Evolutionary conservation across 2,113 vertebrate genomes (phyloP).

Genomic region (Callopanchax toddi): DNA sequence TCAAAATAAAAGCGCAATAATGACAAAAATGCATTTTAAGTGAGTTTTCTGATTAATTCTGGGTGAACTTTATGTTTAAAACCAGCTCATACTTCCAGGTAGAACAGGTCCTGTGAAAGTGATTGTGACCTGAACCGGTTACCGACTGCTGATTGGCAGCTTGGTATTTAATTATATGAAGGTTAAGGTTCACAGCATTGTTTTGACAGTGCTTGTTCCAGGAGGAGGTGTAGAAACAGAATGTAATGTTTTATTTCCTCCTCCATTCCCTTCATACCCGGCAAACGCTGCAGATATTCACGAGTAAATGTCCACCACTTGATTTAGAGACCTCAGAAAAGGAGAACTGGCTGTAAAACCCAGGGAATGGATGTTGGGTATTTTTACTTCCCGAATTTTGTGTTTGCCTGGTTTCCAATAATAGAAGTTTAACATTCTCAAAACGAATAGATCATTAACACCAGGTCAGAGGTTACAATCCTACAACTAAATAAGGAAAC

Average conservation of each 20-base stretch:
- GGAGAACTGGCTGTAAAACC: constrained; percentile 43
- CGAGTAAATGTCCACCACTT: constrained; percentile 13
- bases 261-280: constrained; percentile 6
- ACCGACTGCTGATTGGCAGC: no score
- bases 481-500: not conserved
- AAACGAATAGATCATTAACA: not conserved
- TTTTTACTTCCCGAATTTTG: constrained; percentile 45
- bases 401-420: constrained; percentile 20
- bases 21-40: no score
- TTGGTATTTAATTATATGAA: no score
- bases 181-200: not conserved
- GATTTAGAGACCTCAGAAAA: constrained; percentile 45
- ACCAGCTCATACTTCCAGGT: no score
- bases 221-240: not conserved
- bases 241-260: constrained; percentile 1
- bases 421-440: constrained; percentile 1
- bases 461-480: not conserved
- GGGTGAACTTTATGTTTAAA: no score
- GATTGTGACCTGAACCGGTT: no score
- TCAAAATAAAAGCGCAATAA: no score
- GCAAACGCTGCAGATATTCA: not conserved
- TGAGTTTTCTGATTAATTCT: no score
- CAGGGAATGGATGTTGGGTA: not conserved
- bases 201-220: not conserved
- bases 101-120: no score